phyloP scores from a whole-genome alignment of 1,140 invertebrate genomes.

The Anastrepha ludens region DNA sequence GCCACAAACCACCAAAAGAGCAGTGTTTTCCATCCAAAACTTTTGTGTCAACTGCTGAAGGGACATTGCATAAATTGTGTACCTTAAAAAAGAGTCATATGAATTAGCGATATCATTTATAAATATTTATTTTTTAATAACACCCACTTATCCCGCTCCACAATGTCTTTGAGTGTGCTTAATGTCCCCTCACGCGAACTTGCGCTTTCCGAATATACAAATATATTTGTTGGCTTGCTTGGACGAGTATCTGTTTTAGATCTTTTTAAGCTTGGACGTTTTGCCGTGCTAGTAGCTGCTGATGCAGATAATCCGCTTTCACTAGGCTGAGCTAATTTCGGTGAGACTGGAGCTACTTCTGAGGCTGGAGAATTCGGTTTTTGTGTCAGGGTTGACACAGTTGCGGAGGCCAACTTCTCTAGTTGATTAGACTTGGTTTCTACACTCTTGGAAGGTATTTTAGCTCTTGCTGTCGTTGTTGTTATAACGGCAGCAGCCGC shows the following conservation, averaged over 20 bases:
- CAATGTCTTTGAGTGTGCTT: conserved; percentile 55
- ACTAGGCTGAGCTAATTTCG: not conserved
- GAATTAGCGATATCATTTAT: conserved; percentile 73
- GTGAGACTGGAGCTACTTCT: conserved; percentile 21
- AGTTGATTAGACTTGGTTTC: conserved; percentile 60
- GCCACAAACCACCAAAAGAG: conserved; percentile 86
- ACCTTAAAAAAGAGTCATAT: conserved; percentile 76
- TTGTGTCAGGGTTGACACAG: conserved; percentile 33
- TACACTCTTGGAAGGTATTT: conserved; percentile 12
- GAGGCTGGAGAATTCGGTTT: conserved; percentile 30
- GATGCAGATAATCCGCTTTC: not conserved
- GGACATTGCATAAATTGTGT: conserved; percentile 84
- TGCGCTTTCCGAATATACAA: conserved; percentile 87
- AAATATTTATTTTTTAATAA: conserved; percentile 59
- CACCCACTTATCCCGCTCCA: conserved; percentile 55
- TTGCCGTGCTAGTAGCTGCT: conserved; percentile 45
- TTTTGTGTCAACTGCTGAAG: conserved; percentile 78
- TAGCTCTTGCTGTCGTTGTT: not conserved
- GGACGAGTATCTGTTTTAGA: conserved; percentile 65
- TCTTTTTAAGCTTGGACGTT: conserved; percentile 62
- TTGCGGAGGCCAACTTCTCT: conserved; percentile 61
- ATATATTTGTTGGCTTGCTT: conserved; percentile 86
- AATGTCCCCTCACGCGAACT: conserved; percentile 79
- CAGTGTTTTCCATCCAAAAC: conserved; percentile 83
- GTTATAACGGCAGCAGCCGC: conserved; percentile 14